phyloP scores from a whole-genome alignment of 35 echinoderm and acorn worm species.

The Hemicentrotus pulcherrimus region DNA sequence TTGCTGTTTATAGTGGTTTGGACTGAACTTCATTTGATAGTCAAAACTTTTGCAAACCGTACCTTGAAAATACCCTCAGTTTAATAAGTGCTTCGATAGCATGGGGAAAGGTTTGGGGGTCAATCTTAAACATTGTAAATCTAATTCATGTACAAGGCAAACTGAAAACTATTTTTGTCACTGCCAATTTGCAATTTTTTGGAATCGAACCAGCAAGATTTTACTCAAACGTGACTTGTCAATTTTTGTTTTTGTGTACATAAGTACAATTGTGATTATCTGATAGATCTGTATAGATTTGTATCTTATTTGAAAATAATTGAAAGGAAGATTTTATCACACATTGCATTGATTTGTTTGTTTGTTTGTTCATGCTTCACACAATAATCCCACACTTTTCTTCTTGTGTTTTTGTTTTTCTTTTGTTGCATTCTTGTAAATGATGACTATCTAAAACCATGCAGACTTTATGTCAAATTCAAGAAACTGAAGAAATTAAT shows the following conservation, averaged over 20 bases:
- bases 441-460: no score
- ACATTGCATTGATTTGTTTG: background rate
- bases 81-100: background rate
- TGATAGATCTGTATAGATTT: background rate
- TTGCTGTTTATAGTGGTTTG: no score
- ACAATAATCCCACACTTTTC: background rate
- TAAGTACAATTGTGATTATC: background rate
- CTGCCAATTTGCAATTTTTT: background rate
- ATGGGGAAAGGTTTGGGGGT: background rate
- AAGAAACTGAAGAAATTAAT: background rate
- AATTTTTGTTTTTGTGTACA: background rate
- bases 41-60: background rate
- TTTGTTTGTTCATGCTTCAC: background rate
- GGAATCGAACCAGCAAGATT: background rate
- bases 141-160: background rate
- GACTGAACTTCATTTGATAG: no score
- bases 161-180: conserved; percentile 11
- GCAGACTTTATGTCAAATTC: no score
- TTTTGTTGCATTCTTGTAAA: no score
- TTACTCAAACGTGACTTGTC: background rate
- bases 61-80: background rate
- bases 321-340: background rate
- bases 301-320: background rate
- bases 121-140: background rate
- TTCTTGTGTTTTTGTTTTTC: no score